Base-by-base conservation (phyloP, 2,888 invertebrate genomes). In the Coremacera marginata region DNA sequence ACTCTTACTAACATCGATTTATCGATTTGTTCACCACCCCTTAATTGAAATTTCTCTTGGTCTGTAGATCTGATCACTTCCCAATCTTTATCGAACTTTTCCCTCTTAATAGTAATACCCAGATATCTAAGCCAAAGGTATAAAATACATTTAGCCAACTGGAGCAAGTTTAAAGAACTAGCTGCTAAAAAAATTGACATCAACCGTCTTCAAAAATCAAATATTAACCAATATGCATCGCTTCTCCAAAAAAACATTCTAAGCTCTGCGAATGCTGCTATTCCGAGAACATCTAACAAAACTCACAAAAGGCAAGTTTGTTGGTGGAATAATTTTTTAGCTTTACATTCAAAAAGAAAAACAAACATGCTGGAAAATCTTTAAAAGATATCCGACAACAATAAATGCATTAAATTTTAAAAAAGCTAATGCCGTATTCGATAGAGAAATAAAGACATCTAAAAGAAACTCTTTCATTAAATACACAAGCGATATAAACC, bases 1-100 rank as follows among this genome's bases (percentile, higher is more conserved):
- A 71, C 71, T n/a, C 27, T 71, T n/a, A 71, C 71, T n/a, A 44
- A 55, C 34, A 31, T 71, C n/a, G 71, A 71, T 27, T 31, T 70
- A 3, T 34, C 70, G 3, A 16, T 70, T 22, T 44, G 49, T 2
- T 51, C 51, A 16, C 49, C 52, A 16, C 27, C 3, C 9, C 51
- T 55, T 7, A 57, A 19, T 55, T 19, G 3, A 31, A 14, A 14
- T 19, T 14, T 25, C 25, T 22, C 44, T 8, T 71, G 55, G 55
- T 2, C 9, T 11, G 34, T n/a, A 4, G 31, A 31, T 31, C 3
- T 4, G 5, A 4, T 4, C 31, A 3, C 5, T 31, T 5, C 3
- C 5, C 3, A 31, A 31, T 4, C 3, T 31, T n/a, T n/a, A n/a
- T 31, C 3, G 3, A 3, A 31, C 31, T 4, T 31, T 31, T 31